phyloP scores from a whole-genome alignment of 2,797 vertebrate species.

The Syngnathus acus region DNA sequence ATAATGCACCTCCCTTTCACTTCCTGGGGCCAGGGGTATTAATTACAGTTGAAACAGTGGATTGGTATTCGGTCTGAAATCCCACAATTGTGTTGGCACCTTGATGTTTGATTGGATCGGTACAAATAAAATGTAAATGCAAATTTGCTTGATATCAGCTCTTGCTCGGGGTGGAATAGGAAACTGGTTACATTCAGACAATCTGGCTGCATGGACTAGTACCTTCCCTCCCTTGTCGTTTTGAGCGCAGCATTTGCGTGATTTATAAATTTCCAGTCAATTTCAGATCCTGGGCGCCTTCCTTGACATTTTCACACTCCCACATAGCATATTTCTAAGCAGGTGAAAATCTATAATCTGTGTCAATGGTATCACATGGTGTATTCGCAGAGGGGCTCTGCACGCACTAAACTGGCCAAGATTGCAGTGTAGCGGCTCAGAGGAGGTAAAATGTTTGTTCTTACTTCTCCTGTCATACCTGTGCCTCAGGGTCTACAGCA shows the following conservation, averaged over 20 bases:
- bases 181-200: slow-evolving; percentile 65
- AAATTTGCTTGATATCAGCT: slow-evolving; percentile 67
- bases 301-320: slow-evolving; percentile 72
- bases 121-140: slow-evolving; percentile 73
- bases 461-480: slow-evolving; percentile 59
- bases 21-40: slow-evolving; percentile 55
- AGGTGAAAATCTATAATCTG: slow-evolving; percentile 75
- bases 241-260: slow-evolving; percentile 55
- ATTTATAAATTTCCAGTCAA: slow-evolving; percentile 73
- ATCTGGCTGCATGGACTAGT: slow-evolving; percentile 40
- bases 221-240: slow-evolving; percentile 36
- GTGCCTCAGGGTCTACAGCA: slow-evolving; percentile 49
- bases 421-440: slow-evolving; percentile 56
- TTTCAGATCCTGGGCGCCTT: slow-evolving; percentile 59
- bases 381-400: slow-evolving; percentile 50
- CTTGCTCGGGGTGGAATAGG: slow-evolving; percentile 63
- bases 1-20: slow-evolving; percentile 49
- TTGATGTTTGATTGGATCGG: slow-evolving; percentile 75
- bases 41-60: slow-evolving; percentile 62
- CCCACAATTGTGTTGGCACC: slow-evolving; percentile 65
- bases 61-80: slow-evolving; percentile 62
- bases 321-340: slow-evolving; percentile 72
- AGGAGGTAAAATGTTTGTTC: slow-evolving; percentile 68
- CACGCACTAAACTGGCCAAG: slow-evolving; percentile 53
- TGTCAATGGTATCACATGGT: slow-evolving; percentile 73